Evolutionary conservation across 2,113 vertebrate species (phyloP).

Genomic region (Prunella fulvescens): DNA sequence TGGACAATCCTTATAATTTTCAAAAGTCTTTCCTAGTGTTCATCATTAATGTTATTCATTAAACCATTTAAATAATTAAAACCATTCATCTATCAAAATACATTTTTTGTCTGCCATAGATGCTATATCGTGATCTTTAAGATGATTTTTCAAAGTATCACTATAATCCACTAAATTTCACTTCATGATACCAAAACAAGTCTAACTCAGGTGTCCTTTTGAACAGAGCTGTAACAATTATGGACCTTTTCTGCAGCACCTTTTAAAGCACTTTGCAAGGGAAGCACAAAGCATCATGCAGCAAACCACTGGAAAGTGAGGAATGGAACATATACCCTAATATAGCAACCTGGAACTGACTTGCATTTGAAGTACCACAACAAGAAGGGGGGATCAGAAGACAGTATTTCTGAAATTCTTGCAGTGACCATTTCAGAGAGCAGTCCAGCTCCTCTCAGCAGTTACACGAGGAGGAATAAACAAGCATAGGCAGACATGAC

Average conservation of each 20-base stretch:
- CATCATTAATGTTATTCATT: neutral
- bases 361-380: neutral
- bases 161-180: neutral
- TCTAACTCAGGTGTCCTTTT: neutral
- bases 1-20: neutral
- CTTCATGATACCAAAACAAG: neutral
- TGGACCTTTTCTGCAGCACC: neutral
- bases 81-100: neutral
- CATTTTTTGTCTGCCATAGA: neutral
- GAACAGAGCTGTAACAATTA: neutral
- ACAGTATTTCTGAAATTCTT: neutral
- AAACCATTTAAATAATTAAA: neutral
- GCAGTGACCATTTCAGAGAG: neutral
- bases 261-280: neutral
- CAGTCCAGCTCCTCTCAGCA: neutral
- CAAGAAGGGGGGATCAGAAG: neutral
- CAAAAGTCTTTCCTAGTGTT: neutral
- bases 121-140: neutral
- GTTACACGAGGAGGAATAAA: neutral
- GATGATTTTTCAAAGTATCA: neutral
- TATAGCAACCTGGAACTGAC: neutral
- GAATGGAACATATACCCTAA: neutral
- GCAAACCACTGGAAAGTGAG: neutral
- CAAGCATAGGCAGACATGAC: neutral
- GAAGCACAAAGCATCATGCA: neutral